Evolutionary conservation across 1,140 invertebrate genomes (phyloP).

Genomic region (Andricus grossulariae): DNA sequence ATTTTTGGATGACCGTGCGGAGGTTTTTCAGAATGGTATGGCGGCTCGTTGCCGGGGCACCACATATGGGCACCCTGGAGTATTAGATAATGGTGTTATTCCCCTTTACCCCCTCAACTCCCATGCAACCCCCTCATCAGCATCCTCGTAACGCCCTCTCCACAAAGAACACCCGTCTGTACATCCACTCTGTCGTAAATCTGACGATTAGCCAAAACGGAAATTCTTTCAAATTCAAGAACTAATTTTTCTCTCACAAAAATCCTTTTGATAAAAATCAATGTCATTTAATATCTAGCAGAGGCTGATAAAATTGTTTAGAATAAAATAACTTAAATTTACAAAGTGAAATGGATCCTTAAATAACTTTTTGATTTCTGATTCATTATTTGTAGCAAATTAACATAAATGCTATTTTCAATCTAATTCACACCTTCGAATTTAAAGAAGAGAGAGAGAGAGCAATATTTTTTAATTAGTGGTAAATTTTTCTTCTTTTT

Average conservation of each 20-base stretch:
- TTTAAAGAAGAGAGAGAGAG: too few species aligned
- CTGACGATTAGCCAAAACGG: conserved; percentile 9
- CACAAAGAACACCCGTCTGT: conserved; percentile 62
- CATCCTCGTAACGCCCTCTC: conserved; percentile 55
- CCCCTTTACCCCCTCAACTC: conserved; percentile 54
- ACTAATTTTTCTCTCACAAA: not conserved
- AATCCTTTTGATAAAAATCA: not conserved
- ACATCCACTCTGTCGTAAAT: conserved; percentile 48
- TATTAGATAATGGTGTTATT: conserved; percentile 75
- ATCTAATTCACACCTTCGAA: too few species aligned
- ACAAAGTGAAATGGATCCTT: too few species aligned
- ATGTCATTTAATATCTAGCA: not conserved
- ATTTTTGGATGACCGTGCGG: conserved; percentile 28
- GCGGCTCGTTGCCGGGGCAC: conserved; percentile 69
- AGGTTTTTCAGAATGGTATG: conserved; percentile 66
- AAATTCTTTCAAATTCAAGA: not conserved
- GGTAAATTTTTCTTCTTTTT: too few species aligned
- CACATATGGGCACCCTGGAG: conserved; percentile 71
- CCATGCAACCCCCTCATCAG: conserved; percentile 58
- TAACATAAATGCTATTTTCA: too few species aligned
- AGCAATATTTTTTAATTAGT: too few species aligned
- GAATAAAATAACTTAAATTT: too few species aligned
- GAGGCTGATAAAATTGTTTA: too few species aligned
- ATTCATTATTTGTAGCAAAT: too few species aligned
- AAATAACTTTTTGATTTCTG: too few species aligned